These are phyloP conservation scores for Paralvinella palmiformis DNA, from an alignment of 1,140 invertebrate species.

Conservation along the genomic window DNA sequence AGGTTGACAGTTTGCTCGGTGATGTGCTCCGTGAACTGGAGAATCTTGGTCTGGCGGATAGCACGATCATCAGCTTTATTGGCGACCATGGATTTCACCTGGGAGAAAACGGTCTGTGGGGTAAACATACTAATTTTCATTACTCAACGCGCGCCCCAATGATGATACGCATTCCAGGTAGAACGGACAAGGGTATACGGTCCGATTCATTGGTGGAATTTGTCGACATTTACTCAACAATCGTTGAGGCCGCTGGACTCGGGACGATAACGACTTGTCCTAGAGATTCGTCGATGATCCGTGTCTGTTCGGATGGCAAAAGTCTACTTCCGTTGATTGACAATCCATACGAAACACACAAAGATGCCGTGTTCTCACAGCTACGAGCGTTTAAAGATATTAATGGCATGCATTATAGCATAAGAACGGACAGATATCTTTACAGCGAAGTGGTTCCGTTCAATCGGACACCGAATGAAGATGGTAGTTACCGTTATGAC, in stretches of 20 bases:
- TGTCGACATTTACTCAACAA: background rate
- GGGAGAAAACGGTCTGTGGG: slow-evolving; percentile 20
- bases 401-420: too few relatives aligned
- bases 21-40: background rate
- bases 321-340: too few relatives aligned
- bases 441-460: too few relatives aligned
- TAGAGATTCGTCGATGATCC: background rate
- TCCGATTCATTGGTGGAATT: background rate
- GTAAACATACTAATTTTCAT: slow-evolving; percentile 25
- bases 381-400: too few relatives aligned
- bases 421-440: too few relatives aligned
- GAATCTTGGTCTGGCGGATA: background rate
- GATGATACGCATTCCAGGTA: slow-evolving; percentile 21
- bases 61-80: background rate
- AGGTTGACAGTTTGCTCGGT: background rate
- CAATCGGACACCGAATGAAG: too few relatives aligned
- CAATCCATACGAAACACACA: too few relatives aligned
- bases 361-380: too few relatives aligned
- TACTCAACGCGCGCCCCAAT: slow-evolving; percentile 24
- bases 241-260: background rate
- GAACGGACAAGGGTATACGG: background rate
- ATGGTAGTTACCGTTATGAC: too few relatives aligned
- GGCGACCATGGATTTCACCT: background rate
- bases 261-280: background rate
- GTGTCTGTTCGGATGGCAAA: background rate